phyloP scores from a whole-genome alignment of 1,140 invertebrate species.

The Pectinophora gossypiella region DNA sequence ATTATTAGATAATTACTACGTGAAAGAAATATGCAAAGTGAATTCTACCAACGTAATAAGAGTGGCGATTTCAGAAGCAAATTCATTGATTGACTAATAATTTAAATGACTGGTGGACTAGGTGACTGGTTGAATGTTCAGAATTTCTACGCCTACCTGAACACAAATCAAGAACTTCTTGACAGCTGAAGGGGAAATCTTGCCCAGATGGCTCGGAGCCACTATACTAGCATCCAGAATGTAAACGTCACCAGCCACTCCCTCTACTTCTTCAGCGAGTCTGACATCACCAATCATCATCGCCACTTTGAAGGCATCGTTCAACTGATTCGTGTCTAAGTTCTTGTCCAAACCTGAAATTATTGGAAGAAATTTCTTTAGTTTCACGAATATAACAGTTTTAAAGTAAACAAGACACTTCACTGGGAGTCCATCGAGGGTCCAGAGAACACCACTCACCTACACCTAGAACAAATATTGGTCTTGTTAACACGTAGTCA shows the following conservation, averaged over 20 bases:
- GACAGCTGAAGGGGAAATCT: slow-evolving; percentile 83
- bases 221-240: slow-evolving; percentile 85
- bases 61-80: too few species aligned
- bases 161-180: slow-evolving; percentile 89
- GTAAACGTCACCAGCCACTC: slow-evolving; percentile 88
- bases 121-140: neutral
- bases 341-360: slow-evolving; percentile 51
- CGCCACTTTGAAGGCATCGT: slow-evolving; percentile 84
- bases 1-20: too few species aligned
- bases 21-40: too few species aligned
- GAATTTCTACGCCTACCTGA: slow-evolving; percentile 68
- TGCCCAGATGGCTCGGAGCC: slow-evolving; percentile 82
- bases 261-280: slow-evolving; percentile 82
- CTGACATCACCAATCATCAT: slow-evolving; percentile 89
- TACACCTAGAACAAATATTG: too few species aligned
- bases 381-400: too few species aligned
- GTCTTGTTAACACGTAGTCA: too few species aligned
- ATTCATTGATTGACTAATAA: too few species aligned
- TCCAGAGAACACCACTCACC: too few species aligned
- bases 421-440: too few species aligned
- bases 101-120: too few species aligned
- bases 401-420: too few species aligned
- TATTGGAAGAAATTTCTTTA: neutral
- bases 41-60: too few species aligned
- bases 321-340: slow-evolving; percentile 44